Evolutionary conservation across 2,797 vertebrate genomes (phyloP).

Genomic region (Dryobates pubescens): DNA sequence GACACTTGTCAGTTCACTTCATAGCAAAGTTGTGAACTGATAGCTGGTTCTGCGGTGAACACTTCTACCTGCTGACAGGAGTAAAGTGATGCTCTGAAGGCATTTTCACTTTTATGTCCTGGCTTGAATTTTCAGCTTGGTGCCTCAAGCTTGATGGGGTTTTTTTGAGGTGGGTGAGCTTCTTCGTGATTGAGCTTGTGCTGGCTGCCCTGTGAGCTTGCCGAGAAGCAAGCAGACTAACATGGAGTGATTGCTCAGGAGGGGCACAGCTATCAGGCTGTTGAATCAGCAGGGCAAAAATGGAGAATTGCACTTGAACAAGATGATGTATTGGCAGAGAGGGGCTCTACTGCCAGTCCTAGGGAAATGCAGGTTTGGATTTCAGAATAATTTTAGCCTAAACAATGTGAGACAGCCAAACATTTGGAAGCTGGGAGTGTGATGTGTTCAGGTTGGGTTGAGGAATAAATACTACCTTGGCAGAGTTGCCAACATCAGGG

Average conservation of each 20-base stretch:
- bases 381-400: background rate
- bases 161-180: background rate
- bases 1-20: background rate
- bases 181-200: background rate
- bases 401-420: background rate
- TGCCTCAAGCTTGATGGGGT: background rate
- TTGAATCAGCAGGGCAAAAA: background rate
- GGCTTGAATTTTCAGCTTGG: background rate
- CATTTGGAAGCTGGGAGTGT: background rate
- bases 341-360: background rate
- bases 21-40: background rate
- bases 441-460: background rate
- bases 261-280: background rate
- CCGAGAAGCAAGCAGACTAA: background rate
- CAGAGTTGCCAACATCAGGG: background rate
- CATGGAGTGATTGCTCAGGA: background rate
- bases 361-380: background rate
- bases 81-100: background rate
- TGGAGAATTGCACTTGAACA: background rate
- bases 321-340: background rate
- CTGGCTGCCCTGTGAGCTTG: background rate
- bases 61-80: background rate
- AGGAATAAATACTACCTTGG: background rate
- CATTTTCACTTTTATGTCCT: background rate
- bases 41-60: background rate